phyloP scores from a whole-genome alignment of 2,113 vertebrate species.

The Copsychus sechellarum region DNA sequence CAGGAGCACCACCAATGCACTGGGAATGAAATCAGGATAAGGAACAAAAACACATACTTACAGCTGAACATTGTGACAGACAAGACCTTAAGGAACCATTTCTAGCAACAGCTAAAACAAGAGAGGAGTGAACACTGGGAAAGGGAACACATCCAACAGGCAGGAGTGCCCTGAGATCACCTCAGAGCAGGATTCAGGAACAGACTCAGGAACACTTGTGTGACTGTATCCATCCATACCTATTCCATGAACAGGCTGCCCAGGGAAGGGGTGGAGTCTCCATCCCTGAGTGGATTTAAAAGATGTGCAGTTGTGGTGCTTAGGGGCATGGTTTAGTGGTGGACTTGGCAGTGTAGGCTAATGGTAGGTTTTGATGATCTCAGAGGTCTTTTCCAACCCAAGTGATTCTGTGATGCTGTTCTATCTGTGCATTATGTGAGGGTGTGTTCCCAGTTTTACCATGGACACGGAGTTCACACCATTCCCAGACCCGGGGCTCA shows the following conservation, averaged over 20 bases:
- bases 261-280: background rate
- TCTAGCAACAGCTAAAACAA: background rate
- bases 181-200: background rate
- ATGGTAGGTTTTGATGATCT: background rate
- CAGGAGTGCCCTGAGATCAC: background rate
- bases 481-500: background rate
- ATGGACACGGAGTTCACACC: background rate
- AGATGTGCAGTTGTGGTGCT: background rate
- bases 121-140: fast-evolving
- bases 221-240: background rate
- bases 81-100: background rate
- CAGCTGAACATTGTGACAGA: background rate
- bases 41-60: background rate
- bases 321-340: background rate
- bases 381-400: background rate
- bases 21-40: background rate
- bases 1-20: background rate
- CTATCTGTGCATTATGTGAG: background rate
- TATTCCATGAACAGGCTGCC: background rate
- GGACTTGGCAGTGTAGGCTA: background rate
- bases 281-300: background rate
- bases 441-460: background rate
- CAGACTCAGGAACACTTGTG: background rate
- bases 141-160: background rate
- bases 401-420: background rate